Conservation (phyloP, 2,797 vertebrate genomes). For the Rhinogobio ventralis region DNA sequence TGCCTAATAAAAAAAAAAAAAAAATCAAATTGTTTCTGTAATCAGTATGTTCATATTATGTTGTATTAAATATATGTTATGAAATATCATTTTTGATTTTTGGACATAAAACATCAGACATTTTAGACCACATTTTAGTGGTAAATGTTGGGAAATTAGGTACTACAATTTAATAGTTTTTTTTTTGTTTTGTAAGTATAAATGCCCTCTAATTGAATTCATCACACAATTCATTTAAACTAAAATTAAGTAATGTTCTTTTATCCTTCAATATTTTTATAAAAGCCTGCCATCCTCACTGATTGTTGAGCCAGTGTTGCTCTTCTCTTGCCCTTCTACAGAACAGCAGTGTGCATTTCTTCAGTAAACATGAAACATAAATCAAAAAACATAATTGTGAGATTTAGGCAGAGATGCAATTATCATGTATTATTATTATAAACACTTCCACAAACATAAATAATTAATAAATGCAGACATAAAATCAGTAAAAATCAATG, state of each 20-base stretch:
- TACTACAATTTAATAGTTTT: background rate
- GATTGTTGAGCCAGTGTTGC: background rate
- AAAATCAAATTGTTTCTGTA: too few relatives aligned
- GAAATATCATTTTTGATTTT: too few relatives aligned
- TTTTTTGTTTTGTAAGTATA: background rate
- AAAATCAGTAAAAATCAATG: background rate
- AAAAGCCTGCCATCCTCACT: background rate
- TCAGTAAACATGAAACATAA: background rate
- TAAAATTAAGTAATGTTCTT: background rate
- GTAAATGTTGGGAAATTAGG: constrained; percentile 1
- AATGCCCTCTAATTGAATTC: background rate
- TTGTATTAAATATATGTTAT: background rate
- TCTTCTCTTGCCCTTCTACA: background rate
- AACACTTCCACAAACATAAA: background rate
- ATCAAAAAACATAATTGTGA: background rate
- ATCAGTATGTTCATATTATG: background rate
- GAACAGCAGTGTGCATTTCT: background rate
- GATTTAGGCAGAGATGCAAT: background rate
- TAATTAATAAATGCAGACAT: background rate
- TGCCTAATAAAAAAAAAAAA: too few relatives aligned
- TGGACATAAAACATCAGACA: background rate
- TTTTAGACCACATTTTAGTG: background rate
- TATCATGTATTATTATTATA: background rate
- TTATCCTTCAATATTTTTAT: background rate
- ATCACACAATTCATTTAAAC: background rate